Base-by-base conservation (phyloP, 2,797 vertebrate genomes). In the Limosa lapponica region DNA sequence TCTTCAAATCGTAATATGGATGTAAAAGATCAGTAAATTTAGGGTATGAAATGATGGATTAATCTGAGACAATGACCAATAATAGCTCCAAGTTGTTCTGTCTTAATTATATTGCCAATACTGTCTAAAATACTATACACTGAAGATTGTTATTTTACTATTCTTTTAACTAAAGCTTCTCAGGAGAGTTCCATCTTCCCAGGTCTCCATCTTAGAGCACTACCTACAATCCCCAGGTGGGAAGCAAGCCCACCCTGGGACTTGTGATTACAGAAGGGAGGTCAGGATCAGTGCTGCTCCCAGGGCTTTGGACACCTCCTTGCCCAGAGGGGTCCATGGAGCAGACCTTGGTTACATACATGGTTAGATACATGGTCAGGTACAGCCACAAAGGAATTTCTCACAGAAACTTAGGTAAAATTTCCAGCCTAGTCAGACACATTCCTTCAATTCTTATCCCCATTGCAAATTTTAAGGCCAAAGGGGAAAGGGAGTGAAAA, bases 291-390 rank as follows among this genome's bases (percentile, higher is more conserved):
- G 36, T 3, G 19, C 14, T 6, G 4, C 18, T 51, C 16, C 36
- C n/a, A 30, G 20, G 16, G 20, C 13, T 39, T 28, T 16, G 44
- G 58, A 49, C 13, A 52, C 7, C 18, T 49, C 28, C 34, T 11
- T 49, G 15, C 28, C 19, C 4, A 4, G 7, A 12, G 10, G 16
- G 9, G 34, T 5, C 24, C 52, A 16, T 0, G 2, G 52, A 30
- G 18, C 11, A 7, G 39, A 48, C n/a, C 23, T 22, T 18, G 25
- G 19, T 41, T n/a, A 64, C 4, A 11, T 4, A 32, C n/a, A n/a
- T n/a, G n/a, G n/a, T n/a, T n/a, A n/a, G n/a, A n/a, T n/a, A n/a
- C n/a, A n/a, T 1, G 1, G 49, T 13, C 9, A 75, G 27, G 19
- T 16, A 85, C 16, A 41, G 61, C 9, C 61, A 39, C 13, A 36